phyloP scores from a whole-genome alignment of 2,888 invertebrate species.

The Brenthis hecate region DNA sequence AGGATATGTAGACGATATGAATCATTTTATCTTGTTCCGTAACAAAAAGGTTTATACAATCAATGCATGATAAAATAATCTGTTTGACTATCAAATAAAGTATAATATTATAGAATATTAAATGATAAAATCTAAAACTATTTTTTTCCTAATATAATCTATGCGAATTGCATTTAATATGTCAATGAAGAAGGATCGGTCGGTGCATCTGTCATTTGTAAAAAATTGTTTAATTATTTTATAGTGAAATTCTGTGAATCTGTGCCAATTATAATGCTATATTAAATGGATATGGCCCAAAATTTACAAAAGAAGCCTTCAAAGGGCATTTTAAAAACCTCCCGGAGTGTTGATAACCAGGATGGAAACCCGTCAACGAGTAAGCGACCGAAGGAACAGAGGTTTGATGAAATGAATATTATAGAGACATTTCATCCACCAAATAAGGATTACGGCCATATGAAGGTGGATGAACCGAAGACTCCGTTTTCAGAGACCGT shows the following conservation, averaged over 20 bases:
- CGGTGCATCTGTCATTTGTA: conserved; percentile 31
- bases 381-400: conserved; percentile 84
- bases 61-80: no score
- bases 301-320: conserved; percentile 91
- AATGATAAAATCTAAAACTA: no score
- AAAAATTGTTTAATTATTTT: conserved; percentile 30
- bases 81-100: no score
- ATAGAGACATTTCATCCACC: conserved; percentile 98
- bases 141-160: neutral
- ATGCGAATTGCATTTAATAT: conserved; percentile 9
- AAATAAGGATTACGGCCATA: conserved; percentile 99
- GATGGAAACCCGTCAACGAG: conserved; percentile 72
- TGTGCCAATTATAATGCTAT: conserved; percentile 50
- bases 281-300: conserved; percentile 83
- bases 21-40: no score
- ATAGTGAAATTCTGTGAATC: conserved; percentile 23
- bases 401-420: conserved; percentile 99
- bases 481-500: conserved; percentile 89
- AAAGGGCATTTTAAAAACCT: conserved; percentile 96
- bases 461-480: conserved; percentile 98
- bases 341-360: conserved; percentile 93
- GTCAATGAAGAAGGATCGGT: conserved; percentile 25
- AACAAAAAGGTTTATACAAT: no score
- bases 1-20: no score
- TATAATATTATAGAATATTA: no score